A percentile compares a stretch with the other conserved stretches of the same genome.
Evolutionary conservation across 1,140 invertebrate genomes (phyloP).

Genomic region (Lepidurus packardi): DNA sequence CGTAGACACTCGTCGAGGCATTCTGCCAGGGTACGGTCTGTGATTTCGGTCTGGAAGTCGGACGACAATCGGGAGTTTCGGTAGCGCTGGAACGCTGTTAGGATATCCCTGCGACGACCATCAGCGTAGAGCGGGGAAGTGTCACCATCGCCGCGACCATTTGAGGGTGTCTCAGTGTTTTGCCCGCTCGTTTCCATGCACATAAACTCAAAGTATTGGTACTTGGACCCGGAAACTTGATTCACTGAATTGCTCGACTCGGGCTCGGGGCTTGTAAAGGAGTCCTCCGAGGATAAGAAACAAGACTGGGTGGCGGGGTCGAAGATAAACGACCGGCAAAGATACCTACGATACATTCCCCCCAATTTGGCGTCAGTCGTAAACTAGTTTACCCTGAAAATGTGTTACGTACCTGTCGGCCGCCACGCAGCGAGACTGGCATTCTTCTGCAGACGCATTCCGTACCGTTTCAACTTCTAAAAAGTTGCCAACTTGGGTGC

Average conservation of each 20-base stretch:
- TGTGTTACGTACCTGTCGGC: conserved; percentile 58
- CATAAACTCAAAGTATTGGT: conserved; percentile 39
- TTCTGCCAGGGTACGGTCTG: conserved; percentile 73
- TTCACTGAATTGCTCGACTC: conserved; percentile 54
- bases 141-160: conserved; percentile 41
- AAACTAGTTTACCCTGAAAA: not conserved
- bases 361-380: not conserved
- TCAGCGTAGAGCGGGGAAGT: conserved; percentile 72
- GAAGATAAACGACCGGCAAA: conserved; percentile 82
- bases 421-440: conserved; percentile 68
- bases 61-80: conserved; percentile 73
- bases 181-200: conserved; percentile 42
- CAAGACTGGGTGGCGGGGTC: conserved; percentile 77
- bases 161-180: not conserved
- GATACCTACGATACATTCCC: conserved; percentile 53
- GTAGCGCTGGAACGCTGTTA: conserved; percentile 78
- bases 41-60: conserved; percentile 83
- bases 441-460: conserved; percentile 76
- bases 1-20: conserved; percentile 81
- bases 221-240: conserved; percentile 34
- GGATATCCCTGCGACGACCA: conserved; percentile 63
- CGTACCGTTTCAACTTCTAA: conserved; percentile 80
- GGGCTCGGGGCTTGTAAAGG: conserved; percentile 74
- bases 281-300: conserved; percentile 80
- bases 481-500: conserved; percentile 74